Base-by-base conservation (phyloP, 1,140 invertebrate genomes). In the Ips typographus region DNA sequence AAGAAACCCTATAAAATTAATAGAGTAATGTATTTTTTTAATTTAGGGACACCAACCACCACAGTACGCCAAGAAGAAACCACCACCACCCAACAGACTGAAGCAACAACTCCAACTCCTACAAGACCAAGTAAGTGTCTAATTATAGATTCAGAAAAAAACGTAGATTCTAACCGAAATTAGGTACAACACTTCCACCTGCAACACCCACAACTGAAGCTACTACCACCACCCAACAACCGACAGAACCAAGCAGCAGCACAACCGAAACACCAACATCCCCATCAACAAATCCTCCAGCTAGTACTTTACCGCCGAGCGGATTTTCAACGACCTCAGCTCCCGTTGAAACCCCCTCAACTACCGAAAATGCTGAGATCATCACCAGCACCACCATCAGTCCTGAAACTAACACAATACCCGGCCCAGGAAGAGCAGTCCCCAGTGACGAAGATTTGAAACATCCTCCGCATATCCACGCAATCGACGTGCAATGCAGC, bases 391-490 rank as follows among this genome's bases (percentile, higher is more conserved):
- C 65, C 3, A 68, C 65, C n/a, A 39, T 60, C 2, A 55, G 49
- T 53, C 65, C 65, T 53, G 65, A 68, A 63, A 57, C 49, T 2
- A 71, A 63, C 22, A 72, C 65, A 5, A 70, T 70, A 6, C 71
- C 73, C 22, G 62, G 62, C 22, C 57, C 66, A 4, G 67, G 61
- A 57, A 71, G 65, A 44, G 40, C 67, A 40, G 63, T 64, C 4
- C 66, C 51, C 4, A 4, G 36, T n/a, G 82, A 83, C 4, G 84
- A 85, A 43, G 83, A 84, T 53, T 71, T 84, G 5, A 85, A 85
- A 55, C 89, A 91, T 75, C 89, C 89, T 40, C 89, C 91, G 5
- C 89, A 91, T 72, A 90, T 93, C 71, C 88, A 91, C 74, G 84
- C 83, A 1, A 87, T 94, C 55, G 87, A 91, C 37, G 91, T 93